Evolutionary conservation across 2,113 vertebrate genomes (phyloP), one percentile per base, ranked within the genome.

Genomic region (Vulpes lagopus): DNA sequence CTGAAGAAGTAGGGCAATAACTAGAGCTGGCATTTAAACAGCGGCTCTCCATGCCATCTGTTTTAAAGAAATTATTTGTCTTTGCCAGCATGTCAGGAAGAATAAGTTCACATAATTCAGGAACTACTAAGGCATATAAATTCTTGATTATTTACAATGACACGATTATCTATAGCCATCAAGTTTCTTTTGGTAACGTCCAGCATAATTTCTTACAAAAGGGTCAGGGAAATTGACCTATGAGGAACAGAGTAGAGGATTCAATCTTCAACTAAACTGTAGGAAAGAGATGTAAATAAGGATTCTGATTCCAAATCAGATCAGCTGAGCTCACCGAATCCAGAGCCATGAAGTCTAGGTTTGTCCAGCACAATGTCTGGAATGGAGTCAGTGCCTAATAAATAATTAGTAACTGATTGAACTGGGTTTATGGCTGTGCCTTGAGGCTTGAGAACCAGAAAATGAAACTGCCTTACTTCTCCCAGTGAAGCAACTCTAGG

Each of bases 61-160:
- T 96, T 98, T 94, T 94, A 98, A 98, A 98, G 89, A 98, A 98
- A 98, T 96, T 43, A 98, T 98, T 98, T 98, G 97, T 98, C 97
- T 98, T 98, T 98, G 95, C 95, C 97, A 98, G 93, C 43, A 97
- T 97, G 79, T 96, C 98, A 98, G 97, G 95, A 98, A 98, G 90
- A 97, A 93, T 97, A 98, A 97, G 94, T 91, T 98, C 95, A 98
- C 97, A 98, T 96, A 98, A 98, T 98, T 98, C 97, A 97, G 86
- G 97, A 98, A 96, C 88, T 97, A 92, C 25, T 96, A 98, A 98
- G 80, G 94, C 89, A 98, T 79, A 83, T 94, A 95, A 98, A 73
- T 96, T 97, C 92, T 96, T 96, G 98, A 98, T 94, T 98, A 98
- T 97, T 98, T 97, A 97, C 53, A 93, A 96, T 22, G 74, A 92